A percentile compares a stretch with the other conserved stretches of the same genome.
phyloP scores from a whole-genome alignment of 92 coral and sea anemone species.

The Metridium senile region DNA sequence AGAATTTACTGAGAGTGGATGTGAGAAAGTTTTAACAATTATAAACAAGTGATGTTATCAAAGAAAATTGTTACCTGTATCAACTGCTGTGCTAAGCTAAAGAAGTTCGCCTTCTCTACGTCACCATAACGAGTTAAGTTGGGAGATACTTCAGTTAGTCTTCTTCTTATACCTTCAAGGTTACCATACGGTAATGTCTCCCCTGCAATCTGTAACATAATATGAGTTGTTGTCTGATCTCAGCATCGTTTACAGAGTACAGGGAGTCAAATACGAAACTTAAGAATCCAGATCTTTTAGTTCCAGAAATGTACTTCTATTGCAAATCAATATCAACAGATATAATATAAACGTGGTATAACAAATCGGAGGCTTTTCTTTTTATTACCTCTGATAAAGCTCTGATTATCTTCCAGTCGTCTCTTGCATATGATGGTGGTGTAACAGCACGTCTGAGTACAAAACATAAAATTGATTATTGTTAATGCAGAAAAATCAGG shows the following conservation, averaged over 20 bases:
- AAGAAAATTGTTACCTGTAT: conserved; percentile 91
- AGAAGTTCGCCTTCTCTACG: conserved; percentile 97
- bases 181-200: conserved; percentile 84
- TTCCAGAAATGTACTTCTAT: too few relatives aligned
- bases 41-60: too few relatives aligned
- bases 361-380: too few relatives aligned
- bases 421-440: conserved; percentile 93
- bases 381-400: conserved; percentile 99
- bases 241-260: too few relatives aligned
- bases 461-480: conserved; percentile 1
- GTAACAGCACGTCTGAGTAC: conserved; percentile 91
- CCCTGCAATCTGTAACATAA: conserved; percentile 69
- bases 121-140: conserved; percentile 98
- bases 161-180: conserved; percentile 87
- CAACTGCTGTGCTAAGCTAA: conserved; percentile 82
- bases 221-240: too few relatives aligned
- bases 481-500: too few relatives aligned
- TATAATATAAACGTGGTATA: too few relatives aligned
- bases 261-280: too few relatives aligned
- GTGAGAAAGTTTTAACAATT: too few relatives aligned
- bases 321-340: too few relatives aligned
- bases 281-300: too few relatives aligned
- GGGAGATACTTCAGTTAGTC: conserved; percentile 92
- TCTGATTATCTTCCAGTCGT: conserved; percentile 98
- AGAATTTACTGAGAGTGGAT: too few relatives aligned